These are phyloP conservation scores for Passer domesticus DNA, from an alignment of 2,113 vertebrate species.

Conservation along the genomic window DNA sequence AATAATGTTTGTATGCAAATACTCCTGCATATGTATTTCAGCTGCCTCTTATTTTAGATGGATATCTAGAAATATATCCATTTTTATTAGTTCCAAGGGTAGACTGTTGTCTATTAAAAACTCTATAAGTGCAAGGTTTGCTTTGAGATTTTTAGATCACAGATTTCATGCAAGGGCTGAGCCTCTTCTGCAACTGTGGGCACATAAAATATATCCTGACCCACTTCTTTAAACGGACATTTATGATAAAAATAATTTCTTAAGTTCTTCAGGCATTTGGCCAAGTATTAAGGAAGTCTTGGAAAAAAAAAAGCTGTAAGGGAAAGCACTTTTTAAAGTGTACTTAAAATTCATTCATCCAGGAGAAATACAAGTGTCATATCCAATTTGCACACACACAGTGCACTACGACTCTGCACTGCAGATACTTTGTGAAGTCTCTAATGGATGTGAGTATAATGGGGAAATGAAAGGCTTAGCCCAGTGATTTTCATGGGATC, in stretches of 20 bases:
- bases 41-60: slow-evolving; percentile 24
- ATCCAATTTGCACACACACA: slow-evolving; percentile 11
- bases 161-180: background rate
- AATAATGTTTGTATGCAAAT: slow-evolving; percentile 47
- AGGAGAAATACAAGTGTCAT: slow-evolving; percentile 48
- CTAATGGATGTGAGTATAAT: slow-evolving; percentile 41
- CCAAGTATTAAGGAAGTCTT: slow-evolving; percentile 30
- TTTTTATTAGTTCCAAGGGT: slow-evolving; percentile 20
- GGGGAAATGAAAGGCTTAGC: slow-evolving; percentile 42
- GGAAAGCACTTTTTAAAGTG: slow-evolving; percentile 22
- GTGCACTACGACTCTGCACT: background rate
- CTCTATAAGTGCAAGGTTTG: background rate
- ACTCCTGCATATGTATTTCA: background rate
- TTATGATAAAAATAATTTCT: slow-evolving; percentile 7
- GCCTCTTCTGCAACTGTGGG: background rate
- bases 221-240: slow-evolving; percentile 5
- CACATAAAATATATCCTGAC: background rate
- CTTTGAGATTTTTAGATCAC: background rate
- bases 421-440: slow-evolving; percentile 1
- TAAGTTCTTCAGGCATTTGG: slow-evolving; percentile 22
- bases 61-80: background rate
- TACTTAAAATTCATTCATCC: slow-evolving; percentile 45
- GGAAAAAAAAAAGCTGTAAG: background rate
- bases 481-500: slow-evolving; percentile 41
- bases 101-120: background rate